Base-by-base conservation (phyloP, 2,888 invertebrate genomes). In the Meloe dianella region DNA sequence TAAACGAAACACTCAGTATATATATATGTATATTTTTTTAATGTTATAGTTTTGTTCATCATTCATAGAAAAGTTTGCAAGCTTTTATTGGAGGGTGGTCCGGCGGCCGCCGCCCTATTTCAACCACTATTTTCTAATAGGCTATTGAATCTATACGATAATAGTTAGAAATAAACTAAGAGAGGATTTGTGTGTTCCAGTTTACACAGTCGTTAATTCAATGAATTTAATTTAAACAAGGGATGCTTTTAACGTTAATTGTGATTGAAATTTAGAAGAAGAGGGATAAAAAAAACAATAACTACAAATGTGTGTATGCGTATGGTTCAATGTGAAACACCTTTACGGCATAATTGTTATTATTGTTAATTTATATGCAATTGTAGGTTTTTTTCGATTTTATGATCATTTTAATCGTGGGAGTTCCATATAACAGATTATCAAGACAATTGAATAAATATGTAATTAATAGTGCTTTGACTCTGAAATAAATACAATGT, bases 241-340 rank as follows among this genome's bases (percentile, higher is more conserved):
- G 35, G 35, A 12, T 35, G 35, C 35, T 35, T 35, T 35, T 35
- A 12, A 4, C 5, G 35, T 35, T 35, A 10, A 35, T 35, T 35
- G 12, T 27, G 27, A 27, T 27, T 27, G 27, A 27, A 27, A 27
- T 27, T 32, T 10, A 10, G 8, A 10, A 32, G 32, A 32, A 32
- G 7, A 32, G 8, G 8, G 8, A 9, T 9, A 8, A 32, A 32
- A 32, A 10, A n/a, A n/a, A n/a, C n/a, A n/a, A n/a, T n/a, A n/a
- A n/a, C n/a, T n/a, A n/a, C n/a, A n/a, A n/a, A n/a, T n/a, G n/a
- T n/a, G n/a, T n/a, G n/a, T n/a, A n/a, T n/a, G n/a, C n/a, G n/a
- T n/a, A n/a, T n/a, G n/a, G n/a, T n/a, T n/a, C n/a, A n/a, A n/a
- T 17, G 41, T 41, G 41, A 41, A 41, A 41, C 41, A 41, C 41